Base-by-base conservation (phyloP, 2,113 vertebrate species). In the Argyrosomus japonicus region DNA sequence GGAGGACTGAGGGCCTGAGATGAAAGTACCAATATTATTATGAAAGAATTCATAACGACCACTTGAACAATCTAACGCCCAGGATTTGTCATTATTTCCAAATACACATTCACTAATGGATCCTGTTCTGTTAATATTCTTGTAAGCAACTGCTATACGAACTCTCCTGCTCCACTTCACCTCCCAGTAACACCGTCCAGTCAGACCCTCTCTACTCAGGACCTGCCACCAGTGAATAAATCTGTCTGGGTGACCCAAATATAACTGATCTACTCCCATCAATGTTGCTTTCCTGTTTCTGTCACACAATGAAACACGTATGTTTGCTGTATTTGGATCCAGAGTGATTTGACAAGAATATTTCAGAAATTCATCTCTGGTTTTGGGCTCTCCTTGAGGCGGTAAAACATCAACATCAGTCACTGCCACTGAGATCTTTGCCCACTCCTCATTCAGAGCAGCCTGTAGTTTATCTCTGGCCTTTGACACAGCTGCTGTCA, bases 231-330 rank as follows among this genome's bases (percentile, higher is more conserved):
- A 0, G 2, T 10, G 4, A 29, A 8, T 0, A 54, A 84, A 87
- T 48, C 62, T 68, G 51, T 81, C 51, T 0, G 68, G 68, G 64
- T 87, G 50, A 58, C 0, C 5, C 4, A 10, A 62, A 57, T 56
- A 43, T 1, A 4, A 6, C 23, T 77, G 63, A 0, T 72, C 9
- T 10, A 0, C 0, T 17, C 0, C 0, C 32, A 25, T 36, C 25
- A 51, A 2, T 0, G 6, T 77, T 27, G 21, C 77, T 27, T 81
- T 84, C 23, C 43, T 48, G 68, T 73, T 63, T 0, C 21, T 7
- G 0, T n/a, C 4, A 63, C 11, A 3, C 21, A 87, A 2, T 11
- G 0, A n/a, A 5, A 87, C 0, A 10, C 0, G 0, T 14, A 0
- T 15, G 0, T 81, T 0, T n/a, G 65, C 62, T 29, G 85, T 80